These are phyloP conservation scores for Equus przewalskii DNA, from an alignment of 2,113 vertebrate genomes.

Conservation along the genomic window DNA sequence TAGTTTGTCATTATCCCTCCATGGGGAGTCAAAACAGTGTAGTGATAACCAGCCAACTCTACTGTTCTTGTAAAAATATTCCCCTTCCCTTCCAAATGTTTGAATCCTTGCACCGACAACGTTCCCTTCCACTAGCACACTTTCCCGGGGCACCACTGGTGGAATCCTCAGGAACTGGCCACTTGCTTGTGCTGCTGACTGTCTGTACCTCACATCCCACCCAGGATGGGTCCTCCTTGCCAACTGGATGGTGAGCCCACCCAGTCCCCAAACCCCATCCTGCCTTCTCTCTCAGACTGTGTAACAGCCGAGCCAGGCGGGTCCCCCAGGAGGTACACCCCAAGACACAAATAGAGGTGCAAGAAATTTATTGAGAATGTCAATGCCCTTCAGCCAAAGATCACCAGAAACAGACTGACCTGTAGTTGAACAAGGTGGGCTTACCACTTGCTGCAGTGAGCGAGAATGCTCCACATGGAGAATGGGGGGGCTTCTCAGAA, in stretches of 20 bases:
- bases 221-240: background rate
- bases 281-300: background rate
- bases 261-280: background rate
- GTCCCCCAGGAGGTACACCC: background rate
- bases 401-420: background rate
- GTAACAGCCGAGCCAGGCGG: background rate
- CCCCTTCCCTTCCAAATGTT: background rate
- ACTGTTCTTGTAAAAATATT: fast-evolving
- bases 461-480: background rate
- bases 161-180: background rate
- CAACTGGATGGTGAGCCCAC: background rate
- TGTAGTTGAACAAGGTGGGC: background rate
- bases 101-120: background rate
- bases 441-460: background rate
- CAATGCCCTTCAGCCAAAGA: background rate
- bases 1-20: background rate
- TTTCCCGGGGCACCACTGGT: background rate
- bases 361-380: background rate
- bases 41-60: background rate
- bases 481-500: background rate
- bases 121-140: background rate
- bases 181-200: background rate
- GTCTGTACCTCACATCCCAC: background rate
- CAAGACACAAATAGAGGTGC: background rate
- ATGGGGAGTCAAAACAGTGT: background rate